Percentiles rank a stretch among this genome's conserved stretches.
phyloP scores from a whole-genome alignment of 2,888 invertebrate genomes.

The Leucophenga montana region DNA sequence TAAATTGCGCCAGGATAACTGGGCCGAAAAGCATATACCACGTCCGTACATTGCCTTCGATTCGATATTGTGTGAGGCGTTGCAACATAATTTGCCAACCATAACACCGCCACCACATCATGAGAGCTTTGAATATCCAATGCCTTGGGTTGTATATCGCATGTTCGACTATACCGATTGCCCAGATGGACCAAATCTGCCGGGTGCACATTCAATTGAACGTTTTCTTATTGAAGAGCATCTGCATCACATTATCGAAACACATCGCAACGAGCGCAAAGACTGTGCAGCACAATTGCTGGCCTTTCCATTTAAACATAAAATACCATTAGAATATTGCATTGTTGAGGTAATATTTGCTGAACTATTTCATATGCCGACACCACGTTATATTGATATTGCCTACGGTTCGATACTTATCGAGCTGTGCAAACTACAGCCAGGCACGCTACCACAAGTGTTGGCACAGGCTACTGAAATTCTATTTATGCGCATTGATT shows the following conservation, averaged over 20 bases:
- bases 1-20: slow-evolving; percentile 93
- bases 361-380: slow-evolving; percentile 93
- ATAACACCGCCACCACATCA: slow-evolving; percentile 95
- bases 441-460: slow-evolving; percentile 97
- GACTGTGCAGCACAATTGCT: slow-evolving; percentile 95
- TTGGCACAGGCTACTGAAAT: slow-evolving; percentile 98
- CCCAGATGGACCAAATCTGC: slow-evolving; percentile 92
- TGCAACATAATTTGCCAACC: slow-evolving; percentile 94
- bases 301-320: slow-evolving; percentile 92
- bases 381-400: slow-evolving; percentile 90
- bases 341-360: slow-evolving; percentile 98
- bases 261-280: slow-evolving; percentile 90
- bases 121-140: slow-evolving; percentile 90
- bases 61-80: slow-evolving; percentile 93
- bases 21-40: slow-evolving; percentile 97
- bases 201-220: slow-evolving; percentile 97
- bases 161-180: slow-evolving; percentile 99
- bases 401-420: slow-evolving; percentile 96
- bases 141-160: slow-evolving; percentile 94
- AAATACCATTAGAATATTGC: slow-evolving; percentile 97
- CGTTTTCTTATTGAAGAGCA: slow-evolving; percentile 98
- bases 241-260: slow-evolving; percentile 92
- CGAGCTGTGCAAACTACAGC: slow-evolving; percentile 96
- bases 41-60: slow-evolving; percentile 97
- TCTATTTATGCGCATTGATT: slow-evolving; percentile 94